Evolutionary conservation across 2,797 vertebrate species (phyloP).

Genomic region (Cirrhinus mrigala): DNA sequence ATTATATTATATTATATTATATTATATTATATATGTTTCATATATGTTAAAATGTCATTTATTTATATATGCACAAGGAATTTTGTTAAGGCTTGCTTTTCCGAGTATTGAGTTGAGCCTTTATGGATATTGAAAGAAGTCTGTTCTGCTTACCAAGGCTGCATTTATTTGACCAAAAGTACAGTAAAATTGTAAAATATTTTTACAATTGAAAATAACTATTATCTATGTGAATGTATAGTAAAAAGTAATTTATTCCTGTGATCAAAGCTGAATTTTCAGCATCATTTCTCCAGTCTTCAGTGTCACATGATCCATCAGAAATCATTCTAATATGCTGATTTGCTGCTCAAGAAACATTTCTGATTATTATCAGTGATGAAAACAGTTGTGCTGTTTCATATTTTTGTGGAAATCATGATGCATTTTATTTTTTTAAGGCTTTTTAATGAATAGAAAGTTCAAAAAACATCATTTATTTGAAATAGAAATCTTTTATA

Average conservation of each 20-base stretch:
- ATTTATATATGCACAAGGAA: too few relatives aligned
- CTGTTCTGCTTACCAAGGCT: too few relatives aligned
- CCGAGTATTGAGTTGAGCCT: too few relatives aligned
- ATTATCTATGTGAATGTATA: not conserved
- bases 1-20: too few relatives aligned
- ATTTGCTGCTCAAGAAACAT: not conserved
- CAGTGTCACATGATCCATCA: not conserved
- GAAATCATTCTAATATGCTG: not conserved
- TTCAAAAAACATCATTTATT: not conserved
- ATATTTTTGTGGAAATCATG: not conserved
- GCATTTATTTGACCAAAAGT: too few relatives aligned
- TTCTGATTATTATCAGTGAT: not conserved
- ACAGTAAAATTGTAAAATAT: too few relatives aligned
- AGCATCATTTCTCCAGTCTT: not conserved
- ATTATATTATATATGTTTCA: too few relatives aligned
- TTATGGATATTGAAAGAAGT: too few relatives aligned
- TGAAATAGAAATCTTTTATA: not conserved
- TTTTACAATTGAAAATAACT: too few relatives aligned
- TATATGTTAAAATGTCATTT: too few relatives aligned
- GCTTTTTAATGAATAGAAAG: not conserved
- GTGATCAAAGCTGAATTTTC: not conserved
- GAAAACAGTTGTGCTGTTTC: not conserved
- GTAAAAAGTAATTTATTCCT: not conserved
- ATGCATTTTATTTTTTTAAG: not conserved
- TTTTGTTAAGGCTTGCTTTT: too few relatives aligned